These are phyloP conservation scores for Grus americana DNA, from an alignment of 2,113 vertebrate genomes.

Conservation along the genomic window DNA sequence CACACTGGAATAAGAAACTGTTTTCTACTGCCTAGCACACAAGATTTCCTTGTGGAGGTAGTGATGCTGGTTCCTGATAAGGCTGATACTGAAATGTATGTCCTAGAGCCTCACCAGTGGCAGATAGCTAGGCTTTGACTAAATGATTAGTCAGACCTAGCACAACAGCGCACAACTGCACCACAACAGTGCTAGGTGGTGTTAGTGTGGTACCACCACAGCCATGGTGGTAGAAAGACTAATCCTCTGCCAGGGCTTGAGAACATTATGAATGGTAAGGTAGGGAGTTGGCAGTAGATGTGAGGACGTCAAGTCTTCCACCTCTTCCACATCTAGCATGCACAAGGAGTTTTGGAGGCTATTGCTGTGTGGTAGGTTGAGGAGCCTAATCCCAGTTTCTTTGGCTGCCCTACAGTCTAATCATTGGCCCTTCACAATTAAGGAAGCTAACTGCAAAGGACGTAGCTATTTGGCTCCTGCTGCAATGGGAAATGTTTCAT, in stretches of 20 bases:
- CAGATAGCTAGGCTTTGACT: neutral
- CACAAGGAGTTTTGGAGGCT: neutral
- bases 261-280: rapidly evolving
- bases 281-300: neutral
- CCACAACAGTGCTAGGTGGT: neutral
- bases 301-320: neutral
- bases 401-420: neutral
- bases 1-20: neutral
- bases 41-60: neutral
- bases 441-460: conserved; percentile 32
- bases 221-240: neutral
- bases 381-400: neutral
- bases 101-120: neutral
- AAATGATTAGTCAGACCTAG: neutral
- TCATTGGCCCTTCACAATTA: neutral
- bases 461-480: neutral
- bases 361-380: neutral
- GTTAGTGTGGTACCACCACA: neutral
- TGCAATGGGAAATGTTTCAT: neutral
- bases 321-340: neutral
- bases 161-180: neutral
- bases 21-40: neutral
- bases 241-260: neutral
- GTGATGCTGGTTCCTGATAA: neutral
- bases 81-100: neutral